Percentiles rank a stretch among this genome's conserved stretches.
Conservation (phyloP, 35 echinoderm and acorn worm genomes). For the Hemicentrotus pulcherrimus region DNA sequence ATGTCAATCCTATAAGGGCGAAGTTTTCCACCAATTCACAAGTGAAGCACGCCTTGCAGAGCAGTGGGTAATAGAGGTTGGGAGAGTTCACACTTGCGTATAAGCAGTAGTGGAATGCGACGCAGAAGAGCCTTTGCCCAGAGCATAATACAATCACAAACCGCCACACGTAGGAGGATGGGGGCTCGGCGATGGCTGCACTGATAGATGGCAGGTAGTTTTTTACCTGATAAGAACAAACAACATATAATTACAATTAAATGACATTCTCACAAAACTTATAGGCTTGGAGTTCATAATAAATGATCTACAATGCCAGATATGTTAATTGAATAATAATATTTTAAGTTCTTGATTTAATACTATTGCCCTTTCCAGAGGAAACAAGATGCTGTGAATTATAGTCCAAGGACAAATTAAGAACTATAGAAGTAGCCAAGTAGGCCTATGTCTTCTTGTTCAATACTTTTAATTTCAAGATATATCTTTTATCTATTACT, state of each 20-base stretch:
- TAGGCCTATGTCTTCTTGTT: too few species aligned
- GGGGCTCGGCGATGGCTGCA: slow-evolving; percentile 64
- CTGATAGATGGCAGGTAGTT: slow-evolving; percentile 80
- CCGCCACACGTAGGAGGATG: slow-evolving; percentile 72
- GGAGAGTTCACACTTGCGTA: slow-evolving; percentile 20
- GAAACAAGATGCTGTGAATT: too few species aligned
- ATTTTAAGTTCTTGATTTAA: background rate
- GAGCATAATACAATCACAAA: slow-evolving; percentile 52
- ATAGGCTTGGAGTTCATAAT: background rate
- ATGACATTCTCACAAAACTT: background rate
- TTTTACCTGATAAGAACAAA: slow-evolving; percentile 49
- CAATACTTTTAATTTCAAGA: background rate
- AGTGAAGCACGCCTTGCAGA: slow-evolving; percentile 58
- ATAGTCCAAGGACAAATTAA: too few species aligned
- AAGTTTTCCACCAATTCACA: slow-evolving; percentile 68
- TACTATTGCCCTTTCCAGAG: too few species aligned
- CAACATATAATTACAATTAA: too few species aligned
- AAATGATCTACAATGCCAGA: background rate
- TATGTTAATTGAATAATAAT: background rate
- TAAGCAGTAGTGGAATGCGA: slow-evolving; percentile 56
- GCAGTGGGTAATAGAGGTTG: background rate
- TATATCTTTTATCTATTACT: background rate
- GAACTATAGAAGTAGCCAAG: too few species aligned
- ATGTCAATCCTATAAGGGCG: slow-evolving; percentile 62
- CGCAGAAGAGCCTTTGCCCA: slow-evolving; percentile 45